Base-by-base conservation (phyloP, 2,888 invertebrate species). In the Nemotelus pantherinus region DNA sequence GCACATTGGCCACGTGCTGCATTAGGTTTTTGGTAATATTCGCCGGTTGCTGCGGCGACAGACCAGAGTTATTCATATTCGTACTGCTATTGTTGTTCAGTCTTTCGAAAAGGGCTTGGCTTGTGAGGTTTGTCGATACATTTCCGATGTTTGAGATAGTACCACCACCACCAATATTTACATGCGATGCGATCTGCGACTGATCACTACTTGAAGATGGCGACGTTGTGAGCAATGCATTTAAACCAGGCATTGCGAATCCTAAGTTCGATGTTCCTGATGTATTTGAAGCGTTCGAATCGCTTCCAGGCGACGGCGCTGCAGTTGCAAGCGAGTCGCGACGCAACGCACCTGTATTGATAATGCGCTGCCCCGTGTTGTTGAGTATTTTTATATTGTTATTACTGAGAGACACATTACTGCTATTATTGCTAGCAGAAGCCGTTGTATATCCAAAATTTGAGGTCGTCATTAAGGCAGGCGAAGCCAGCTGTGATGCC, bases 221-320 rank as follows among this genome's bases (percentile, higher is more conserved):
- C 39, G 86, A 84, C 55, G 86, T 90, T 77, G 90, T 90, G 43
- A 91, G 84, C 80, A 91, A 84, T 7, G 91, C 90, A 78, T 89
- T 90, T 63, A 90, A 85, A 71, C 89, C 89, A 64, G 91, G 90
- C 87, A 91, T 89, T 7, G 90, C 89, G 80, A 90, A 88, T 72
- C 90, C 90, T 47, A 89, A 84, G 77, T 87, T 88, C 43, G 88
- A 87, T 68, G 85, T 76, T 64, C 78, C 82, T 5, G 83, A 82
- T n/a, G 86, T 85, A 81, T 86, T 87, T 5, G 87, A 86, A 58
- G 87, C 85, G 80, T 87, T 87, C 60, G 87, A 87, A 81, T 87
- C 87, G 74, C 86, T 86, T 63, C 86, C 86, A 0, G 87, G 87
- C 3, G 87, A 87, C 0, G 85, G 84, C n/a, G 85, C 89, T 3